Evolutionary conservation across 1,140 invertebrate species (phyloP), one percentile per base, ranked within the genome.

Genomic region (Frieseomelitta varia): DNA sequence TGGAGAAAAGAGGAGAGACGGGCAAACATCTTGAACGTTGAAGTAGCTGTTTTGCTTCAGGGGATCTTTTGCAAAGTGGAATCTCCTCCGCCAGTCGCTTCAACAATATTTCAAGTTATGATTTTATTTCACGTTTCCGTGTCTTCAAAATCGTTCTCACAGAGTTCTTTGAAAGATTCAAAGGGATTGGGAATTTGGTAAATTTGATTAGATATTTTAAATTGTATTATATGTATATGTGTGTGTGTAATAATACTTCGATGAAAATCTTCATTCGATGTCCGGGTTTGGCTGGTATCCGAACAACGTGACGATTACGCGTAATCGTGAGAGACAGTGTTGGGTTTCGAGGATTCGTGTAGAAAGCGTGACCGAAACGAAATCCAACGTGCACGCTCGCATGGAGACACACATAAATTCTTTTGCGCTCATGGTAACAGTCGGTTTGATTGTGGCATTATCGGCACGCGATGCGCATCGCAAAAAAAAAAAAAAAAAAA

Each of bases 291-390:
- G 19, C 21, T 21, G 47, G 10, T 65, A 61, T 71, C n/a, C 19
- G 24, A 63, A 81, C 69, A 51, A 53, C 47, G 58, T 55, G 12
- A 53, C 30, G 65, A 87, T 84, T 87, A 79, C 71, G 74, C 4
- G 71, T 72, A 76, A 83, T 79, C 78, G 27, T 63, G 8, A 34
- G 74, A 79, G 83, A 84, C 67, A 69, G n/a, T 65, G 34, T 73
- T 77, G 56, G 58, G 72, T 86, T 90, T 89, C 71, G 85, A 87
- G 88, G 84, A 90, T 87, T 86, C 85, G 85, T 83, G 72, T 91
- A 91, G 91, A 91, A 91, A 91, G 91, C 91, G 90, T 91, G 85
- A 86, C 87, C 85, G 63, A 88, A 79, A 83, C 71, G 75, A 73
- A 83, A 85, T 74, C 79, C 88, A 24, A 3, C 21, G 68, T 19